These are phyloP conservation scores for Xyrichtys novacula DNA, from an alignment of 2,797 vertebrate species.

Conservation along the genomic window DNA sequence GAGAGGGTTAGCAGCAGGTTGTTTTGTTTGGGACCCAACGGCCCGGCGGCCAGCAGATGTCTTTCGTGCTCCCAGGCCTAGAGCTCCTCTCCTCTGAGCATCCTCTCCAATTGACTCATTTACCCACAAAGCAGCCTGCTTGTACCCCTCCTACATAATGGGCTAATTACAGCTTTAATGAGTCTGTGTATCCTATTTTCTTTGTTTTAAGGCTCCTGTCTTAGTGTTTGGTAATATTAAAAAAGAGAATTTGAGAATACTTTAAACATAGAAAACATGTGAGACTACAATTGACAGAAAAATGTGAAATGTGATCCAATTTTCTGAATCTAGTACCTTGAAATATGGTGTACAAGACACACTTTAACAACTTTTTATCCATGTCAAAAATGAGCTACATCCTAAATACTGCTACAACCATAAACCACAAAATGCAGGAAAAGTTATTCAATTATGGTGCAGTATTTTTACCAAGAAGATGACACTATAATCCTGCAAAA, in stretches of 20 bases:
- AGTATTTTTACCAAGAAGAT: too few species aligned
- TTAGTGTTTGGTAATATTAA: constrained; percentile 35
- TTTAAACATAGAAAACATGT: constrained; percentile 8
- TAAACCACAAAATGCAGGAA: too few species aligned
- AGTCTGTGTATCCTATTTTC: constrained; percentile 59
- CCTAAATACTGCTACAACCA: too few species aligned
- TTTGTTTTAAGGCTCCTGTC: constrained; percentile 59
- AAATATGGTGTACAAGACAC: too few species aligned
- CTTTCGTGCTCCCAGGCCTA: constrained; percentile 71
- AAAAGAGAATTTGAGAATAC: constrained; percentile 15
- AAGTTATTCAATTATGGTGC: too few species aligned
- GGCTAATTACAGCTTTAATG: constrained; percentile 85
- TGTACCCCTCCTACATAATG: constrained; percentile 79
- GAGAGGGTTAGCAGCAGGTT: constrained; percentile 79
- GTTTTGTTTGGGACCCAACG: constrained; percentile 75
- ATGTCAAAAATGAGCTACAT: too few species aligned
- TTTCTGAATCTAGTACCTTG: too few species aligned
- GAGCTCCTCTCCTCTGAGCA: constrained; percentile 78
- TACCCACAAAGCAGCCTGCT: constrained; percentile 83
- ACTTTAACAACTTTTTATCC: too few species aligned
- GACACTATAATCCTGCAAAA: too few species aligned
- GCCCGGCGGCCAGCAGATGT: constrained; percentile 81
- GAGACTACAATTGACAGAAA: not conserved
- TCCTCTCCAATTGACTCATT: constrained; percentile 85
- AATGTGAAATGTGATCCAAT: constrained; percentile 7